A percentile compares a stretch with the other conserved stretches of the same genome.
phyloP scores from a whole-genome alignment of 2,113 vertebrate species.

The Spea multiplicata region DNA sequence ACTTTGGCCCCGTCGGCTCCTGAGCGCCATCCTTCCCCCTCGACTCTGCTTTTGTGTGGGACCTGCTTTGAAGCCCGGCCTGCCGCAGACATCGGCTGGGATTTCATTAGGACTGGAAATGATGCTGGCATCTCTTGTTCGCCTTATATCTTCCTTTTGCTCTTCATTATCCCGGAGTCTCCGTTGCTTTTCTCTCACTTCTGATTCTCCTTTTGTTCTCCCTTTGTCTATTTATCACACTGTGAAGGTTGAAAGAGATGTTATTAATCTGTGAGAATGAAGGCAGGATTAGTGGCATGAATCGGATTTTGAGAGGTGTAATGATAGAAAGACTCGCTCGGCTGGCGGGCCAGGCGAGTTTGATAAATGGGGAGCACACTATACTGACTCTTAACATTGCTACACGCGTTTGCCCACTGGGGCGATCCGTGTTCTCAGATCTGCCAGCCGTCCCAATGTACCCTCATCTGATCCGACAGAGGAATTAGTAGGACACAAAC shows the following conservation, averaged over 20 bases:
- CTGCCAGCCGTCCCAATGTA: constrained; percentile 76
- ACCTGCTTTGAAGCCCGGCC: constrained; percentile 32
- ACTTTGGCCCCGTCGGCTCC: background rate
- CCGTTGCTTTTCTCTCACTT: constrained; percentile 80
- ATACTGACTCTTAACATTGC: constrained; percentile 84
- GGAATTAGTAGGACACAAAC: constrained; percentile 81
- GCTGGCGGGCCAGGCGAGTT: constrained; percentile 97
- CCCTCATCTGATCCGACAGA: constrained; percentile 73
- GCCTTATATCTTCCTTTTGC: constrained; percentile 59
- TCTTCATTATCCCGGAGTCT: constrained; percentile 79
- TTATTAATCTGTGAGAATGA: constrained; percentile 99
- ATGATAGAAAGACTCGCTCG: constrained; percentile 99
- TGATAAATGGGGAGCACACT: constrained; percentile 98
- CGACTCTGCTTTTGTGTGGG: constrained; percentile 34
- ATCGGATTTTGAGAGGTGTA: constrained; percentile 99
- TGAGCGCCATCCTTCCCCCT: background rate
- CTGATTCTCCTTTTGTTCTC: constrained; percentile 96
- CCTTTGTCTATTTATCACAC: constrained; percentile 99
- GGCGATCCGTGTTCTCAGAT: constrained; percentile 82
- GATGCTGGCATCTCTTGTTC: constrained; percentile 20
- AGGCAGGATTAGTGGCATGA: constrained; percentile 99
- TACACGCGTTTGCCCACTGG: constrained; percentile 78
- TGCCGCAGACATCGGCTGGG: constrained; percentile 10
- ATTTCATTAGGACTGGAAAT: constrained; percentile 40
- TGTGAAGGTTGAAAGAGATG: constrained; percentile 99